These are phyloP conservation scores for Anthoscopus minutus DNA, from an alignment of 2,113 vertebrate genomes.

Conservation along the genomic window DNA sequence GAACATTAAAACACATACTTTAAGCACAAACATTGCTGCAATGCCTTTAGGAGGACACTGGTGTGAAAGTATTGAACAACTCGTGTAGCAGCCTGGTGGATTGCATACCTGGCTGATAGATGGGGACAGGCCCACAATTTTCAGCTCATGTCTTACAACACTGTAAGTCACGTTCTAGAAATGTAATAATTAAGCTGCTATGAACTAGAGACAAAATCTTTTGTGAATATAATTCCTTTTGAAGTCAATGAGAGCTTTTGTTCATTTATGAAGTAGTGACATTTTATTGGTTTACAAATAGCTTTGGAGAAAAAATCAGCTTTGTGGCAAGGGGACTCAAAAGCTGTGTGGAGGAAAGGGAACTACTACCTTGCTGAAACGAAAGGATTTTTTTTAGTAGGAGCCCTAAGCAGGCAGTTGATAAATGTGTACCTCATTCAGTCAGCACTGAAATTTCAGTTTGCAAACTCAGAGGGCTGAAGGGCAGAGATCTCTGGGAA, in stretches of 20 bases:
- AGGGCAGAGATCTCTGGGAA: not conserved
- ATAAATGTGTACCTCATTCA: not conserved
- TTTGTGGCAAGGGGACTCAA: not conserved
- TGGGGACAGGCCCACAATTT: not conserved
- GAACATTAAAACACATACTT: not conserved
- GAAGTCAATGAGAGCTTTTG: not conserved
- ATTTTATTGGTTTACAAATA: not conserved
- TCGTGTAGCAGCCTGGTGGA: not conserved
- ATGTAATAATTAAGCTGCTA: not conserved
- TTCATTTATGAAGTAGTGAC: not conserved
- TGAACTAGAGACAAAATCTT: not conserved
- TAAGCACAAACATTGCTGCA: not conserved
- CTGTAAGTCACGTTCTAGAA: not conserved
- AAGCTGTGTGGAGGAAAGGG: not conserved
- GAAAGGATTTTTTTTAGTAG: not conserved
- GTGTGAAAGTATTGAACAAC: not conserved
- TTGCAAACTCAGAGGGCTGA: not conserved
- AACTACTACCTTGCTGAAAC: not conserved
- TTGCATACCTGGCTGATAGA: not conserved
- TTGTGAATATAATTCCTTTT: not conserved
- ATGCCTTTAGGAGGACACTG: not conserved
- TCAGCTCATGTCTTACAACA: not conserved
- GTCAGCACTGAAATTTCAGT: not conserved
- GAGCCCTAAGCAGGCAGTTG: not conserved
- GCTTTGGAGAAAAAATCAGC: not conserved